Base-by-base conservation (phyloP, 2,797 vertebrate species). In the Gymnocypris eckloni region DNA sequence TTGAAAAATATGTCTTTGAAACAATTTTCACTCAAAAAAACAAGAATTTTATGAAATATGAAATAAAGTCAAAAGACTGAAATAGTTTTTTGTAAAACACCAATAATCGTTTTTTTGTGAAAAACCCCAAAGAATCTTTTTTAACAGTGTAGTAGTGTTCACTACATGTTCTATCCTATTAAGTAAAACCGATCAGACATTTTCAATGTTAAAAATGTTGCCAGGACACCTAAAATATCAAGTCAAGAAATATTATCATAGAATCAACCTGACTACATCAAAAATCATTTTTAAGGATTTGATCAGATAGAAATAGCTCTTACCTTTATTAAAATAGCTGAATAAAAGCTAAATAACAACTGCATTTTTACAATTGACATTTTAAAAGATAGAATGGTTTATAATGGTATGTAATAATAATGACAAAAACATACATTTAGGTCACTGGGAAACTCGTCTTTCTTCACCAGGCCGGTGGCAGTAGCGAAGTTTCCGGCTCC, bases 401-500 rank as follows among this genome's bases (percentile, higher is more conserved):
- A 70, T 61, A 18, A 76, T 4, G 56, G 9, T 37, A 37, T 4
- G 15, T 66, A 66, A 33, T n/a, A 69, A 37, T 41, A 12, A 7
- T 25, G 2, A 16, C 15, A 67, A 72, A 37, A 20, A 85, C 96
- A 89, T 94, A 99, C 98, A 90, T 98, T 99, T 93, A 99, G 93
- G 91, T 99, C 97, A 2, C 96, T 82, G 16, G 98, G 98, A 92
- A 99, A 98, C 66, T 99, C 98, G 61, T 99, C 98, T 91, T 97
- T 99, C 93, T 99, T 99, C 94, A 95, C 95, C 91, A 99, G 95
- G 67, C 98, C 98, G 0, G 98, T 99, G 91, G 98, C 98, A 0
- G 98, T 98, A 0, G 95, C 98, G 0, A 99, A 99, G 93, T 99
- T 99, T 83, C 97, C 98, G 0, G 96, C 96, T 0, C 96, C 96